Percentiles rank a stretch among this genome's conserved stretches.
Conservation (phyloP, 92 coral and sea anemone species). For the Siderastrea radians region DNA sequence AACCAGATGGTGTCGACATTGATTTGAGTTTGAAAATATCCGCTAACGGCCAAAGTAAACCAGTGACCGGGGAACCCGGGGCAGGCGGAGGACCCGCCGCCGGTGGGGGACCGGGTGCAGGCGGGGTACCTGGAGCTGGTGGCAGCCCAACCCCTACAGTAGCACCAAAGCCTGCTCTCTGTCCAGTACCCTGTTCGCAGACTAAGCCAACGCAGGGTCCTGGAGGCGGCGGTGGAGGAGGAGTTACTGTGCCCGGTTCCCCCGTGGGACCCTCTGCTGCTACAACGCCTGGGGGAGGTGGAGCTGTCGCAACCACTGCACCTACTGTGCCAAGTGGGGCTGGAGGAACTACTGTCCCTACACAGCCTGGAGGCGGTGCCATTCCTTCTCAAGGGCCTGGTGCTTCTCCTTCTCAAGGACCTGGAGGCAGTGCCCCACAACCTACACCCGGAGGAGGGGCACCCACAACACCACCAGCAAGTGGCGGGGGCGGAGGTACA, state of each 20-base stretch:
- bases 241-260: background rate
- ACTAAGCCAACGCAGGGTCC: constrained; percentile 44
- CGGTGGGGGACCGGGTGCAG: constrained; percentile 32
- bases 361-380: background rate
- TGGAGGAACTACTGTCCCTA: background rate
- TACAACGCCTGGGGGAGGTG: constrained; percentile 35
- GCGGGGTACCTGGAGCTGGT: background rate
- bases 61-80: constrained; percentile 6
- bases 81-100: constrained; percentile 16
- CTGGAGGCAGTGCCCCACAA: background rate
- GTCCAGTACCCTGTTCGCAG: constrained; percentile 42
- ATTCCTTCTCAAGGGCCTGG: constrained; percentile 6
- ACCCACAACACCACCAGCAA: constrained; percentile 20
- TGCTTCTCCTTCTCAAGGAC: constrained; percentile 9
- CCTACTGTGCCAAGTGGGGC: background rate
- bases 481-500: constrained; percentile 31
- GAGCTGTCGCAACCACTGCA: constrained; percentile 1
- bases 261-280: background rate
- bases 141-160: constrained; percentile 18
- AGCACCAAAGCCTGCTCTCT: constrained; percentile 46
- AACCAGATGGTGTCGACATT: constrained; percentile 70
- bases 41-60: background rate
- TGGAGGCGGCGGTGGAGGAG: constrained; percentile 15
- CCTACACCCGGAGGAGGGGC: constrained; percentile 6
- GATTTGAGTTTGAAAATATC: constrained; percentile 73